Evolutionary conservation across 2,797 vertebrate species (phyloP).

Genomic region (Sebastes minor): DNA sequence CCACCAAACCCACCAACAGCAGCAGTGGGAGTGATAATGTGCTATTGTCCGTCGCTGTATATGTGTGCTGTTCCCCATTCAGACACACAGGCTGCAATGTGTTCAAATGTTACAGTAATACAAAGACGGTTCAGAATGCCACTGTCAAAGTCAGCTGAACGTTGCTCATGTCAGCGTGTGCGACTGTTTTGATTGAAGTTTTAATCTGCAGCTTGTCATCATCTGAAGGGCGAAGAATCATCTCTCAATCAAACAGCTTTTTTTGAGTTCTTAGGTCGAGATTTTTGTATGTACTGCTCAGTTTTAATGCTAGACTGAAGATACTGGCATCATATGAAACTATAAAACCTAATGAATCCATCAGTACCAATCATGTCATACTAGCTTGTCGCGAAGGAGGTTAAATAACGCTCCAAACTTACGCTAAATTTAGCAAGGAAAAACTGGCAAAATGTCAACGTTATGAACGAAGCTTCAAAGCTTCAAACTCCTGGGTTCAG

Average conservation of each 20-base stretch:
- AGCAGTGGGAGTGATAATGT: constrained; percentile 58
- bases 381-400: too few species aligned
- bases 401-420: too few species aligned
- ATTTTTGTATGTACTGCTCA: not conserved
- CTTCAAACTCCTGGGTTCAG: too few species aligned
- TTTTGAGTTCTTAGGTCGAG: not conserved
- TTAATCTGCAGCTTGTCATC: not conserved
- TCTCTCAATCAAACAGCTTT: not conserved
- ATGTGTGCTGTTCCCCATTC: constrained; percentile 26
- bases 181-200: not conserved
- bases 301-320: too few species aligned
- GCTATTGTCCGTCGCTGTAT: constrained; percentile 55
- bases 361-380: rapidly evolving
- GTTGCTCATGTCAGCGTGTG: not conserved
- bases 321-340: too few species aligned
- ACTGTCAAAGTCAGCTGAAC: constrained; percentile 10
- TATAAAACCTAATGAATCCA: rapidly evolving
- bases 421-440: rapidly evolving
- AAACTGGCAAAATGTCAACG: rapidly evolving
- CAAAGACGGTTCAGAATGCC: not conserved
- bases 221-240: not conserved
- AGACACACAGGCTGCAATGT: not conserved
- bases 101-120: not conserved
- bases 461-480: too few species aligned
- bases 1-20: constrained; percentile 5